Evolutionary conservation across 2,797 vertebrate genomes (phyloP).

Genomic region (Varecia variegata): DNA sequence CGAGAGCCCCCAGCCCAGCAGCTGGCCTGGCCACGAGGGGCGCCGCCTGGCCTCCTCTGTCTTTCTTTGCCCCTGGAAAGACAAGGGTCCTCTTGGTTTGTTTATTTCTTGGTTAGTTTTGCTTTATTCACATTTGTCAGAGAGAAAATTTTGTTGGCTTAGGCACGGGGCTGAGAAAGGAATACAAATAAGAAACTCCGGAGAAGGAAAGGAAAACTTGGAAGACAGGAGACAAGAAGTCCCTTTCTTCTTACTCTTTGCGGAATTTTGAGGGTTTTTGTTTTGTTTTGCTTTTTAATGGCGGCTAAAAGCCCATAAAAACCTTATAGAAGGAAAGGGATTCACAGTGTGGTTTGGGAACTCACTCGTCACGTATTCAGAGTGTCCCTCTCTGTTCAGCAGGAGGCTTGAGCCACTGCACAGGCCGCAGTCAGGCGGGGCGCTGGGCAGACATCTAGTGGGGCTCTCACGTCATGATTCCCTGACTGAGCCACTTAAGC

Average conservation of each 20-base stretch:
- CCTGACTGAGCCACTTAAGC: background rate
- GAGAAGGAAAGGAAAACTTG: background rate
- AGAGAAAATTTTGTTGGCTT: background rate
- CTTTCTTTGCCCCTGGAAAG: background rate
- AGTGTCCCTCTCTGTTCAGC: background rate
- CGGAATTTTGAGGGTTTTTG: background rate
- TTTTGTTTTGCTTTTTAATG: background rate
- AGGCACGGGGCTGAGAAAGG: background rate
- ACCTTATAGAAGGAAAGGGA: background rate
- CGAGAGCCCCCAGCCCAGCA: background rate
- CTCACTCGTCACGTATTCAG: background rate
- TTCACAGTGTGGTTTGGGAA: background rate
- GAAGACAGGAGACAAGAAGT: background rate
- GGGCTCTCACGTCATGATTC: background rate
- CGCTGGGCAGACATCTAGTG: background rate
- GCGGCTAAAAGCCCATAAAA: background rate
- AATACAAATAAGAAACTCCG: background rate
- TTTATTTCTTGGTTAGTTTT: background rate
- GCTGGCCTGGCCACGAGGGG: accelerated
- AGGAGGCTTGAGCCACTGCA: background rate
- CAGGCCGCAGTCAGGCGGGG: background rate
- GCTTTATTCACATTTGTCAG: background rate
- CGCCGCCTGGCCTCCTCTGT: background rate
- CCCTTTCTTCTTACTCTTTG: background rate
- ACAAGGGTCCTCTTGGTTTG: no score